These are phyloP conservation scores for Tribolium castaneum DNA, from an alignment of 1,140 invertebrate genomes.

Conservation along the genomic window DNA sequence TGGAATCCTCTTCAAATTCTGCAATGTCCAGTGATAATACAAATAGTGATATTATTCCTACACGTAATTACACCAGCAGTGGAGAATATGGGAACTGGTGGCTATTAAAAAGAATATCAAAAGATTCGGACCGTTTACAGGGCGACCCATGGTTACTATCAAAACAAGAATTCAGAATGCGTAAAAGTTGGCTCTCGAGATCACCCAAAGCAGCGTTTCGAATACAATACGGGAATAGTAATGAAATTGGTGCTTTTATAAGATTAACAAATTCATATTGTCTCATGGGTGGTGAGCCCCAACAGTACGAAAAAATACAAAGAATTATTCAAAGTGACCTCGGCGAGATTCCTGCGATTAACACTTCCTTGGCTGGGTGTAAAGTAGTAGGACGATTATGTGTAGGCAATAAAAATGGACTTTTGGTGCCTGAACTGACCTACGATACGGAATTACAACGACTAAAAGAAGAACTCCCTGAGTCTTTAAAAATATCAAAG, in stretches of 20 bases:
- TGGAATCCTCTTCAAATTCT: no score
- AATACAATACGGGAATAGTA: conserved; percentile 97
- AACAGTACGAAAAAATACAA: conserved; percentile 62
- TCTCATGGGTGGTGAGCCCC: conserved; percentile 94
- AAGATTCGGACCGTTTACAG: background rate
- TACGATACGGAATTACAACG: conserved; percentile 97
- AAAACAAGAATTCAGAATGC: background rate
- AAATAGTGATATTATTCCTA: background rate
- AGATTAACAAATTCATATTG: conserved; percentile 98
- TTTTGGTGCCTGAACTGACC: conserved; percentile 90
- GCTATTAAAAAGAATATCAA: background rate
- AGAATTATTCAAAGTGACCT: conserved; percentile 89
- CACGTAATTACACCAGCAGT: background rate
- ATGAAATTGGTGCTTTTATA: conserved; percentile 97
- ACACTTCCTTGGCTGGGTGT: conserved; percentile 91
- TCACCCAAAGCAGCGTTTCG: conserved; percentile 74
- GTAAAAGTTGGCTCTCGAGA: background rate
- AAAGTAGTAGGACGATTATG: conserved; percentile 86
- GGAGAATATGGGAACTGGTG: background rate
- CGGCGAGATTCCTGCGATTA: conserved; percentile 92
- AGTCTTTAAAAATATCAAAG: conserved; percentile 88
- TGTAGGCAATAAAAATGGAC: conserved; percentile 87
- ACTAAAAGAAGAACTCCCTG: conserved; percentile 93
- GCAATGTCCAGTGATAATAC: no score
- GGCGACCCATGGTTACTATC: background rate